These are phyloP conservation scores for Pomatostomus ruficeps DNA, from an alignment of 2,113 vertebrate genomes.

Conservation along the genomic window DNA sequence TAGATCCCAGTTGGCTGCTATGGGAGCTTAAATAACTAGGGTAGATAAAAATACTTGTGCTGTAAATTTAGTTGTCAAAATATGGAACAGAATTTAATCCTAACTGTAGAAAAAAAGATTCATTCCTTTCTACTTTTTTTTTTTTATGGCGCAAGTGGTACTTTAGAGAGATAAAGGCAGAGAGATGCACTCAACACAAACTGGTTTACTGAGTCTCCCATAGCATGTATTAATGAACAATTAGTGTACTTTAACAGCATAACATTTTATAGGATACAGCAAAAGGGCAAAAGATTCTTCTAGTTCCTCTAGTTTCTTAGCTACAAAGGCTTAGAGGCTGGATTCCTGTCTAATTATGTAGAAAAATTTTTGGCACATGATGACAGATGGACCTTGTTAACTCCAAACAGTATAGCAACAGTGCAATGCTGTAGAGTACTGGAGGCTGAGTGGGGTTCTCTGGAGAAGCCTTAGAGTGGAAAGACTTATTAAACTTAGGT, in stretches of 20 bases:
- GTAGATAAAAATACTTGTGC: not conserved
- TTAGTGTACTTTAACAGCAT: not conserved
- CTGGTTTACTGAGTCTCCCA: not conserved
- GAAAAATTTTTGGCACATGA: not conserved
- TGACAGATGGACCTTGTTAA: not conserved
- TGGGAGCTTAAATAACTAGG: not conserved
- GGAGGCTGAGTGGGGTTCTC: not conserved
- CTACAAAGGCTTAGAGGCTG: not conserved
- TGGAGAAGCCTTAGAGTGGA: not conserved
- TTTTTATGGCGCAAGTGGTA: not conserved
- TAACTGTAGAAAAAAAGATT: not conserved
- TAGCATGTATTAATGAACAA: not conserved
- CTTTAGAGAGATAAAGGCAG: not conserved
- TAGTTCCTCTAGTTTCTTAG: not conserved
- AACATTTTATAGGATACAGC: not conserved
- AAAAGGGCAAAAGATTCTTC: not conserved
- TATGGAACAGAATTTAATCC: not conserved
- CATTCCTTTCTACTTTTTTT: not conserved
- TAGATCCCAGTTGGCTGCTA: not conserved
- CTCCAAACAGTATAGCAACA: not conserved
- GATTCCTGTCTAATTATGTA: not conserved
- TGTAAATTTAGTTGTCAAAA: not conserved
- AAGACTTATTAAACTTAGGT: not conserved
- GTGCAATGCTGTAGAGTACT: not conserved
- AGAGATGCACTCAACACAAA: not conserved